Evolutionary conservation across 2,113 vertebrate genomes (phyloP).

Genomic region (Mellivora capensis): DNA sequence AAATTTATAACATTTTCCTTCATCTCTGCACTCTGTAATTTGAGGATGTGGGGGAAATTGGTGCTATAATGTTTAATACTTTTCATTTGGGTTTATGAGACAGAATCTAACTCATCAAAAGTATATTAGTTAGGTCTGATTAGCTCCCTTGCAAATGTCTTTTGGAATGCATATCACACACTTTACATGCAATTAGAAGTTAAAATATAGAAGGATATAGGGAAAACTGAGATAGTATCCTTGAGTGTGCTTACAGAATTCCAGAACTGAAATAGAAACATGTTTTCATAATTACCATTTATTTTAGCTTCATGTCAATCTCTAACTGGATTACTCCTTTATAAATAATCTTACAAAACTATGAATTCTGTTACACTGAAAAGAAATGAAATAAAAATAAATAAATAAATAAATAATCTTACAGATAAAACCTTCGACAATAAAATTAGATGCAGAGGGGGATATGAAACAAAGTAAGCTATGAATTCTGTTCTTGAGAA

Average conservation of each 20-base stretch:
- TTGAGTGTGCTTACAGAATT: neutral
- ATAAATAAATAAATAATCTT: neutral
- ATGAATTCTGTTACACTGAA: no score
- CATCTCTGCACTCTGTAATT: slow-evolving; percentile 15
- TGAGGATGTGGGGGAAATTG: neutral
- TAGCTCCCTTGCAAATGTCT: neutral
- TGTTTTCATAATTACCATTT: neutral
- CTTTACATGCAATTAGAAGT: neutral
- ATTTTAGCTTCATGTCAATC: neutral
- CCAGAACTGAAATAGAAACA: neutral
- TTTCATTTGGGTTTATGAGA: neutral
- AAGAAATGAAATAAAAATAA: slow-evolving; percentile 11
- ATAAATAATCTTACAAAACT: neutral
- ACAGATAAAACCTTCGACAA: neutral
- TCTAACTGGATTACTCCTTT: neutral
- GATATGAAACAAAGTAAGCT: neutral
- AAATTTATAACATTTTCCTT: slow-evolving; percentile 25
- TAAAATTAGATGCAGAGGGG: neutral
- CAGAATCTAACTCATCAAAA: slow-evolving; percentile 34
- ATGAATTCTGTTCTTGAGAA: neutral
- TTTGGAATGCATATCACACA: neutral
- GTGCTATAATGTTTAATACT: neutral
- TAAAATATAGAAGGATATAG: neutral
- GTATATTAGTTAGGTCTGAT: neutral
- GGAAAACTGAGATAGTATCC: neutral